phyloP scores from a whole-genome alignment of 2,113 vertebrate genomes.

The Ptyas mucosa region DNA sequence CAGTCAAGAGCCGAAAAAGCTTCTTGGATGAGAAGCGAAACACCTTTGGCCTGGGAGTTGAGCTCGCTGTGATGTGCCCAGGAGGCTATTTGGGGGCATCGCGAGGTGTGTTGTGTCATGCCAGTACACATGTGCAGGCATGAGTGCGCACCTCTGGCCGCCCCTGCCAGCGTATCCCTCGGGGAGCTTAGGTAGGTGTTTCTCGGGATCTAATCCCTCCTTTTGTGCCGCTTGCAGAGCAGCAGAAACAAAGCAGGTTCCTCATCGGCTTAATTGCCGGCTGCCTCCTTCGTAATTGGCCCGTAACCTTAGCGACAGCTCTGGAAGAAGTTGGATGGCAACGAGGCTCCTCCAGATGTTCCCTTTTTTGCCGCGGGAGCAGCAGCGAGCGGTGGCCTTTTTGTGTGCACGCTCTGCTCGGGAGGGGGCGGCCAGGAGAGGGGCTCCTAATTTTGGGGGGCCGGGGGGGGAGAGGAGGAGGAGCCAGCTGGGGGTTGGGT shows the following conservation, averaged over 20 bases:
- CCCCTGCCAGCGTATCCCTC: background rate
- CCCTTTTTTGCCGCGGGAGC: background rate
- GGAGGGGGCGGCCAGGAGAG: background rate
- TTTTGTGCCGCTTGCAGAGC: background rate
- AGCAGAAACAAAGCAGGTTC: background rate
- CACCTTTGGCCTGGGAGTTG: background rate
- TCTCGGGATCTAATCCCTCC: background rate
- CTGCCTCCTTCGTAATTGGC: conserved; percentile 10
- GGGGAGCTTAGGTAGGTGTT: background rate
- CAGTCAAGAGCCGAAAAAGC: too few species aligned
- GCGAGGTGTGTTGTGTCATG: background rate
- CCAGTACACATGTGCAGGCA: too few species aligned
- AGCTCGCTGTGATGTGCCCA: too few species aligned
- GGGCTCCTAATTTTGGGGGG: background rate
- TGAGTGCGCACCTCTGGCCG: background rate
- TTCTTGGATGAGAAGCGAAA: too few species aligned
- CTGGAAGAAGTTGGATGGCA: background rate
- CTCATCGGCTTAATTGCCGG: background rate
- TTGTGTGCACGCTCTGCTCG: background rate
- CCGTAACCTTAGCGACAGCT: conserved; percentile 27
- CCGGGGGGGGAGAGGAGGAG: accelerated
- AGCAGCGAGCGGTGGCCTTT: background rate
- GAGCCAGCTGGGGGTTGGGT: background rate
- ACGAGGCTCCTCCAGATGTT: background rate
- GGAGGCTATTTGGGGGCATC: background rate